Conservation (phyloP, 2,797 vertebrate genomes). For the Tadarida brasiliensis region DNA sequence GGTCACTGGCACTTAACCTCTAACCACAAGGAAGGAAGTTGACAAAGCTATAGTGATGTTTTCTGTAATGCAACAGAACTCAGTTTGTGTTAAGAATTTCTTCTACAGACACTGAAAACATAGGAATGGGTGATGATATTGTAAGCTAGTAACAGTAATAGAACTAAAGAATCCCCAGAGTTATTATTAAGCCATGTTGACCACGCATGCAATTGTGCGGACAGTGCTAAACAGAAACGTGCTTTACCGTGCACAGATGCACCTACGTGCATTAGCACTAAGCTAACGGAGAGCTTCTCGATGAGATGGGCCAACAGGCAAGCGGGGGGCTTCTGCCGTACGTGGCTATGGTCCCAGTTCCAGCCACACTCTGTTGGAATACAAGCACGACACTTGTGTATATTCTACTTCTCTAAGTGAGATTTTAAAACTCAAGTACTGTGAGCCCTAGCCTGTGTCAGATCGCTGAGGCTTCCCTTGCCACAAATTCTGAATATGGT, state of each 20-base stretch:
- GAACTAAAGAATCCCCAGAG: constrained; percentile 1
- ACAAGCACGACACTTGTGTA: not conserved
- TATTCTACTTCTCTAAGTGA: not conserved
- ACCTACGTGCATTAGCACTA: not conserved
- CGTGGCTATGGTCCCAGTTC: not conserved
- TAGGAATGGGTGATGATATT: not conserved
- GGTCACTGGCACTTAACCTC: not conserved
- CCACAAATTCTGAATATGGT: not conserved
- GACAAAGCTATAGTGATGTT: not conserved
- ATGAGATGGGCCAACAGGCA: not conserved
- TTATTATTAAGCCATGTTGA: not conserved
- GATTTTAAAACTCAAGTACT: not conserved
- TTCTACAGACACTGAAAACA: not conserved
- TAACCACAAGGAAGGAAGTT: not conserved
- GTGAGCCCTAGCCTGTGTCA: not conserved
- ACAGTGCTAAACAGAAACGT: not conserved
- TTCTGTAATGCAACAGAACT: not conserved
- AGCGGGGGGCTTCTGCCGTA: not conserved
- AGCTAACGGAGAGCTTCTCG: not conserved
- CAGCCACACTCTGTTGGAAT: not conserved
- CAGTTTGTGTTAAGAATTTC: constrained; percentile 25
- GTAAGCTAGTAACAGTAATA: constrained; percentile 6
- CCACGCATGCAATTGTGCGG: not conserved
- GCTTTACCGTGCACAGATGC: not conserved
- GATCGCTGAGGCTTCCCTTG: not conserved